Percentiles rank a stretch among this genome's conserved stretches.
These are phyloP conservation scores for Drosophila differens DNA, from an alignment of 2,888 invertebrate genomes.

Conservation along the genomic window DNA sequence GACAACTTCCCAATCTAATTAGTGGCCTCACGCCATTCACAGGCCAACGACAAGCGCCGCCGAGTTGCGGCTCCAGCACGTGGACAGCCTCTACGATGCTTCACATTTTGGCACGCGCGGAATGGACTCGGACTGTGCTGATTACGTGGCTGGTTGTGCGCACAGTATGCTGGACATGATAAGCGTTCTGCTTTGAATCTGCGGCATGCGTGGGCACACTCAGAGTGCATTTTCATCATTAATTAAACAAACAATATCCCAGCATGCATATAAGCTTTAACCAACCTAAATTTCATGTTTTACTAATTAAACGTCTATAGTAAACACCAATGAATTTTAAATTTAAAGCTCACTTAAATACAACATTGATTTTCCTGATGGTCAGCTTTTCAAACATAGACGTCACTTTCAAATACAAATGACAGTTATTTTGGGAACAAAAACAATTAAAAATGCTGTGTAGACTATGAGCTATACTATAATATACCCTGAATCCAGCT, in stretches of 20 bases:
- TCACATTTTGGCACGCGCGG: constrained; percentile 58
- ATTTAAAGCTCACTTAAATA: neutral
- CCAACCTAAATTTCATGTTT: neutral
- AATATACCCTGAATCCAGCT: neutral
- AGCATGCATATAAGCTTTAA: neutral
- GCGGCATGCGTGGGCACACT: constrained; percentile 18
- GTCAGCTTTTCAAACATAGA: neutral
- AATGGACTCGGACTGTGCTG: constrained; percentile 60
- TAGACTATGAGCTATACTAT: neutral
- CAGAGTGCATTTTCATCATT: constrained; percentile 8
- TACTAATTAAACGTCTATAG: neutral
- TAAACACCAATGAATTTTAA: neutral
- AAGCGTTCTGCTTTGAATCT: constrained; percentile 67
- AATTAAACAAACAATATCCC: neutral
- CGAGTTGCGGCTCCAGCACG: constrained; percentile 64
- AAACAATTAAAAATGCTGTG: constrained; percentile 24
- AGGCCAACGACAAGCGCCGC: constrained; percentile 81
- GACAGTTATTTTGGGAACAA: constrained; percentile 18
- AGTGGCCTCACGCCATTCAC: constrained; percentile 43
- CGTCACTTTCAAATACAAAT: neutral
- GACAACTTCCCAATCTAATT: constrained; percentile 40
- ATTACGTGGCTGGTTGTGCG: constrained; percentile 75
- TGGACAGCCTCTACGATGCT: constrained; percentile 68
- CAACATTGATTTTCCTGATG: neutral
- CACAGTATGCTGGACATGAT: constrained; percentile 81